Evolutionary conservation across 2,797 vertebrate species (phyloP), one percentile per base, ranked within the genome.

Genomic region (Anolis apletophallus): DNA sequence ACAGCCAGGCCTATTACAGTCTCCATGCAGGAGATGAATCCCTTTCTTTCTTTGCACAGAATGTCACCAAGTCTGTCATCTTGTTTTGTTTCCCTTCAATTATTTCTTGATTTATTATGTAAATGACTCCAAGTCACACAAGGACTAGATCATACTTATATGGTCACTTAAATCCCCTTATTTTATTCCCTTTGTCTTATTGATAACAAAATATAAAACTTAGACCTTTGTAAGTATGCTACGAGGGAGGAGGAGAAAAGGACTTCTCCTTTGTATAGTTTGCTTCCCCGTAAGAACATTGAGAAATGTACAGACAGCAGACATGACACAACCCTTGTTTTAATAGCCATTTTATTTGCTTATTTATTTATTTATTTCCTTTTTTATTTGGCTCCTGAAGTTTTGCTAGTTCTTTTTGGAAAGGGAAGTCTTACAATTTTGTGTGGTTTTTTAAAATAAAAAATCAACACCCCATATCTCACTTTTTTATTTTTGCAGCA

Each of bases 1-100:
- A 16, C 59, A 85, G 73, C 29, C 4, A 81, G 88, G 21, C 40
- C 67, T 73, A 73, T 79, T 74, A 67, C 75, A 76, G 23, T 64
- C 83, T 6, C 68, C 76, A 7, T 12, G 61, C 0, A 0, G 8
- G 19, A 26, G 54, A 84, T 36, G 26, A 50, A 73, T 69, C 2
- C 21, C 5, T 76, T 26, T 75, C 67, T 74, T 72, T 80, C 54
- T 73, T 80, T 8, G 34, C 11, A 7, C 19, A 34, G n/a, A 26
- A 34, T 50, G 5, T 36, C 34, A 71, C 52, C 8, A 13, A 83
- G 36, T 16, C 23, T 13, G 13, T 21, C 29, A 6, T 32, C 23
- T 5, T 14, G 17, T 61, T 77, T 50, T 40, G 84, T 85, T 84
- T 4, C 46, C 12, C 6, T 59, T 29, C 61, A 81, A 21, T 50